Evolutionary conservation across 1,140 invertebrate species (phyloP), one percentile per base, ranked within the genome.

Genomic region (Polypedilum vanderplanki): DNA sequence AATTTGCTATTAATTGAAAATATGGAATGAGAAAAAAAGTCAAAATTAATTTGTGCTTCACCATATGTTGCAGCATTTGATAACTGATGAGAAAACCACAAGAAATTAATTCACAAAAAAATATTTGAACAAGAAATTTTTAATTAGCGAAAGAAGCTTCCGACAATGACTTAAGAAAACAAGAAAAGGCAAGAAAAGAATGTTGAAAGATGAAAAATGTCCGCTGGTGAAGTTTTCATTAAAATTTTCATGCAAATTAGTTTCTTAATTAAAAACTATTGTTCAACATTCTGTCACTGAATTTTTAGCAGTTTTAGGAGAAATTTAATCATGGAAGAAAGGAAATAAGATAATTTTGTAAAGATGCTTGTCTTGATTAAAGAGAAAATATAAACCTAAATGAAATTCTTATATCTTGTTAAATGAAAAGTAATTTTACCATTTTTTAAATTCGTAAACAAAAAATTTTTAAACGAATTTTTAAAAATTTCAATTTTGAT

Each of bases 231-330:
- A 4, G 12, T n/a, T 33, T 33, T 33, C 24, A 33, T 33, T n/a
- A 57, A 57, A 57, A 57, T 57, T 57, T 57, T 57, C 41, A 57
- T 57, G 46, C 8, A 15, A 57, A 57, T n/a, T 57, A n/a, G n/a
- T 57, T 57, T 57, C 46, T 57, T 57, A 57, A 57, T 57, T 57
- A 57, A 57, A 33, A 57, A 57, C 46, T 57, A 57, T 57, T 57
- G 46, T 57, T 57, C 46, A n/a, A n/a, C 46, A 57, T 57, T 57
- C 24, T 33, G 24, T 33, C 24, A 33, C 24, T 33, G 24, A 33
- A 33, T 33, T 33, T 33, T 33, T 33, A 33, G 24, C 24, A 33
- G 5, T 33, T 33, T 33, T 33, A 3, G 2, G 24, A 33, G 24
- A 33, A 33, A 33, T 33, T 33, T 33, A 33, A 33, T 33, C 24